phyloP scores from a whole-genome alignment of 2,113 vertebrate species.

The Siphamia tubifer region DNA sequence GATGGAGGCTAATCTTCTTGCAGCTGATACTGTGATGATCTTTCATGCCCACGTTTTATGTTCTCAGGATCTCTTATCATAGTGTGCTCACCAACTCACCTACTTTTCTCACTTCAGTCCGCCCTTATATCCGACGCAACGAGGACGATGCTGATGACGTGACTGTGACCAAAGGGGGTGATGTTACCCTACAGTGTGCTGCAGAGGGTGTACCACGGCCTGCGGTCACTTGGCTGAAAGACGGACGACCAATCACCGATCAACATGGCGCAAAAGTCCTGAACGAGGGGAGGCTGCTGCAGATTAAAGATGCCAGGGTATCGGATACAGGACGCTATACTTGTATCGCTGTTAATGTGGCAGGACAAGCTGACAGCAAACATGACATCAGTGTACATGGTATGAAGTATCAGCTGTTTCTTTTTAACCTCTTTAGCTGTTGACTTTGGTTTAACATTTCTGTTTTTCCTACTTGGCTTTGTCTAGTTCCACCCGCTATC shows the following conservation, averaged over 20 bases:
- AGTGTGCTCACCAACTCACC: background rate
- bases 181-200: slow-evolving; percentile 85
- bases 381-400: slow-evolving; percentile 89
- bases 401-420: slow-evolving; percentile 58
- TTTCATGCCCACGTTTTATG: background rate
- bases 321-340: slow-evolving; percentile 90
- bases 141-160: slow-evolving; percentile 70
- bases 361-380: slow-evolving; percentile 89
- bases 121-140: slow-evolving; percentile 82
- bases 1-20: too few relatives aligned
- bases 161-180: slow-evolving; percentile 78
- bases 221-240: slow-evolving; percentile 89
- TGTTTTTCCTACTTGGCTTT: background rate
- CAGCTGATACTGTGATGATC: background rate
- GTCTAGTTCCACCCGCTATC: slow-evolving; percentile 88
- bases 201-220: slow-evolving; percentile 86
- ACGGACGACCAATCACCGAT: slow-evolving; percentile 79
- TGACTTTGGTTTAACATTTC: background rate
- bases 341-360: slow-evolving; percentile 90
- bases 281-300: slow-evolving; percentile 81
- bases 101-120: slow-evolving; percentile 76
- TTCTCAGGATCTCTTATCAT: background rate
- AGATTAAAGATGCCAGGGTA: slow-evolving; percentile 80
- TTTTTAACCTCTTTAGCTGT: background rate
- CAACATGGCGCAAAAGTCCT: slow-evolving; percentile 72